Percentiles rank a stretch among this genome's conserved stretches.
phyloP scores from a whole-genome alignment of 2,888 invertebrate genomes.

The Pegoplata infirma region DNA sequence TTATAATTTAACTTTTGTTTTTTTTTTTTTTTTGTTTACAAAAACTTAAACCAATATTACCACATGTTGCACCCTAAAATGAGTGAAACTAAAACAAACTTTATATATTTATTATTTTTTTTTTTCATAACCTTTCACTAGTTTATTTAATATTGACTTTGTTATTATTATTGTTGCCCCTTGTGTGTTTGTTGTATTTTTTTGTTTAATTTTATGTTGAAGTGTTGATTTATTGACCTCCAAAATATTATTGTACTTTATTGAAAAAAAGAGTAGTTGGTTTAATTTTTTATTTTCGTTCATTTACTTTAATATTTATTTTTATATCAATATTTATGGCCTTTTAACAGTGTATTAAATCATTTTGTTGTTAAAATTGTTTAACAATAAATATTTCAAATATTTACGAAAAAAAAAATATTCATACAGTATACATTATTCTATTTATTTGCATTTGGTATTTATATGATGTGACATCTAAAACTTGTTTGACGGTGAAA shows the following conservation, averaged over 20 bases:
- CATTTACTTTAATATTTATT: conserved; percentile 53
- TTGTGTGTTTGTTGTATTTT: conserved; percentile 2
- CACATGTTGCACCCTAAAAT: conserved; percentile 28
- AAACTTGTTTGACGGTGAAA: no score
- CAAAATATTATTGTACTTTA: conserved; percentile 36
- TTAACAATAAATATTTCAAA: no score
- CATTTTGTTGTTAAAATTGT: conserved; percentile 18
- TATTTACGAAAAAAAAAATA: no score
- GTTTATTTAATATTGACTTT: conserved; percentile 35
- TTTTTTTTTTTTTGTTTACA: background rate
- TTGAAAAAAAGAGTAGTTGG: conserved; percentile 7
- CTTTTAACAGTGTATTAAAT: conserved; percentile 41
- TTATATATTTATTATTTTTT: background rate
- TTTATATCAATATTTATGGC: conserved; percentile 50
- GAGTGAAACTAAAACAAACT: background rate
- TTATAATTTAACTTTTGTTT: background rate
- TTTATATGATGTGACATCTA: no score
- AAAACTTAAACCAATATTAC: conserved; percentile 32
- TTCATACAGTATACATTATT: no score
- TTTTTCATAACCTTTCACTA: conserved; percentile 19
- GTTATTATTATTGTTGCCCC: conserved; percentile 30
- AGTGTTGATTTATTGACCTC: conserved; percentile 57
- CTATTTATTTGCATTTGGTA: conserved; percentile 6
- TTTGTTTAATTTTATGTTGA: conserved; percentile 12
- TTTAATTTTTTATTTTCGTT: background rate